These are phyloP conservation scores for Lepeophtheirus nordmannii DNA, from an alignment of 2,888 invertebrate genomes.

Conservation along the genomic window DNA sequence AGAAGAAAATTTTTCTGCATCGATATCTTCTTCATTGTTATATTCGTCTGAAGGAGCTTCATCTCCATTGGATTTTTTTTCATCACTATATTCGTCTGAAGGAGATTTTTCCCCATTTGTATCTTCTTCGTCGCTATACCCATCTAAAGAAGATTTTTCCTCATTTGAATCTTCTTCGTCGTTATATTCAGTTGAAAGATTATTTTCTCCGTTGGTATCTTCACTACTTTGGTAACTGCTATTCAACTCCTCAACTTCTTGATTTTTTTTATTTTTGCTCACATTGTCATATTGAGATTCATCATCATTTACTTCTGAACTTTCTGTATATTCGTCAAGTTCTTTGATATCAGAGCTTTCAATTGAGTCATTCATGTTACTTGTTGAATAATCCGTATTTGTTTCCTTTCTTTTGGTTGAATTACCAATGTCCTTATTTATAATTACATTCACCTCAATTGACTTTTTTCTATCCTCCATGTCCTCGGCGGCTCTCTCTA, in stretches of 20 bases:
- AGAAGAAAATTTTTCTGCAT: neutral
- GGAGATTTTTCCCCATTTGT: neutral
- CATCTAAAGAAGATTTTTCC: neutral
- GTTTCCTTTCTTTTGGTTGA: neutral
- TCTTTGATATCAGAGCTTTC: neutral
- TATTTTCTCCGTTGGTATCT: neutral
- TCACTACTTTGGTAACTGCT: neutral
- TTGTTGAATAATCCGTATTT: neutral
- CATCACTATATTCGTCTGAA: neutral
- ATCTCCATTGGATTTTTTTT: neutral
- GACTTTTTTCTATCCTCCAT: neutral
- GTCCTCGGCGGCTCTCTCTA: neutral
- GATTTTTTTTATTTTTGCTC: neutral
- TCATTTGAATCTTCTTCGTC: neutral
- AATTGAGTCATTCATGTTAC: neutral
- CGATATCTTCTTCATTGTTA: neutral
- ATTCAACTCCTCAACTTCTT: neutral
- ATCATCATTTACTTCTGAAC: neutral
- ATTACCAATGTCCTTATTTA: neutral
- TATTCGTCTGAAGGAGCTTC: neutral
- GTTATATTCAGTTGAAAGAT: neutral
- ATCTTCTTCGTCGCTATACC: neutral
- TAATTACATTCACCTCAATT: neutral
- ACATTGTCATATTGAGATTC: neutral
- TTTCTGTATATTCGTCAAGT: neutral